These are phyloP conservation scores for Sturnus vulgaris DNA, from an alignment of 2,113 vertebrate genomes.

Conservation along the genomic window DNA sequence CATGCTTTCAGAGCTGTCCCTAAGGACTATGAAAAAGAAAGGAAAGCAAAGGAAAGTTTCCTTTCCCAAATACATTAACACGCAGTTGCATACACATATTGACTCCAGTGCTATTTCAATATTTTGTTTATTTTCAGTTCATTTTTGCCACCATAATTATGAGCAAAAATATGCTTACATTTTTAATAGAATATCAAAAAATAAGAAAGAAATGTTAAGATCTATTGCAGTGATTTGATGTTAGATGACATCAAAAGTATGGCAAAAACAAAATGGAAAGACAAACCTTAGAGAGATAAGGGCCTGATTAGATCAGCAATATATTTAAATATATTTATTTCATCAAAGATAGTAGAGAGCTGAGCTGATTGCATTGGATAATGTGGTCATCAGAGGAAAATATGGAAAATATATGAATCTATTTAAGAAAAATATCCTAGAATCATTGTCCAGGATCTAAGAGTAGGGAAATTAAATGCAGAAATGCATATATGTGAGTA, in stretches of 20 bases:
- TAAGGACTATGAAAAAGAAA: background rate
- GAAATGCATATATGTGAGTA: background rate
- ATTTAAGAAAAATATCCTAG: background rate
- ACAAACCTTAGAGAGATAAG: background rate
- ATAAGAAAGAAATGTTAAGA: background rate
- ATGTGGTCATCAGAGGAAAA: background rate
- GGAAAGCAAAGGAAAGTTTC: background rate
- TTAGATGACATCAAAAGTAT: background rate
- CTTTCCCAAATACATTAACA: background rate
- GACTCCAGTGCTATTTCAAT: background rate
- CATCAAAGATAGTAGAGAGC: background rate
- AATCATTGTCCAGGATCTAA: background rate
- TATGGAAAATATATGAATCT: background rate
- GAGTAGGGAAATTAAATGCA: background rate
- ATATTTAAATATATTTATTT: background rate
- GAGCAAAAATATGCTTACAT: background rate
- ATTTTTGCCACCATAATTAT: background rate
- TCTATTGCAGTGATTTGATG: background rate
- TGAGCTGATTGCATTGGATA: background rate
- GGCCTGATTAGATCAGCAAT: background rate
- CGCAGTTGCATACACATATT: background rate
- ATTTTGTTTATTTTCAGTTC: background rate
- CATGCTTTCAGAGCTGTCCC: background rate
- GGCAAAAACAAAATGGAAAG: background rate
- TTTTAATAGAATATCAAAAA: background rate